phyloP scores from a whole-genome alignment of 1,140 invertebrate genomes.

The Calephelis virginiensis region DNA sequence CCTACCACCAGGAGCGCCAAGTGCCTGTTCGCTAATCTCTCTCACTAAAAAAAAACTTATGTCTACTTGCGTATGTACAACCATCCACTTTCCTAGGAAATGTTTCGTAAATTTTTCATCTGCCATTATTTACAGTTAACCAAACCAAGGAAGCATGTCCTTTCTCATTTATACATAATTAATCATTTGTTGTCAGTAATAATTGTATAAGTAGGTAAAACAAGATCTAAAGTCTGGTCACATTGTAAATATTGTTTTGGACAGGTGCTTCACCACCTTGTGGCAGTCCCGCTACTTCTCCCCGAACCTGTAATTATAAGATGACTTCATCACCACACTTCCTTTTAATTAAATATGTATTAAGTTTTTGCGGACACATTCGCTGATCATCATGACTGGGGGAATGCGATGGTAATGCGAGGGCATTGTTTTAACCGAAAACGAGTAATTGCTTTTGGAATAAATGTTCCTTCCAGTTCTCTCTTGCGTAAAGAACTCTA shows the following conservation, averaged over 20 bases:
- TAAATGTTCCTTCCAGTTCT: not conserved
- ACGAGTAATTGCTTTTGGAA: conserved; percentile 19
- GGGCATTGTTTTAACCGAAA: conserved; percentile 7
- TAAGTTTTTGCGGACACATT: conserved; percentile 17
- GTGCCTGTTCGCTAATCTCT: too few relatives aligned
- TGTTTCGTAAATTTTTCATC: too few relatives aligned
- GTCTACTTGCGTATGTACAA: too few relatives aligned
- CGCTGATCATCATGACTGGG: not conserved
- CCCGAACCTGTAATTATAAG: conserved; percentile 30
- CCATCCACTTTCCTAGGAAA: too few relatives aligned
- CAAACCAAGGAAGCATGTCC: too few relatives aligned
- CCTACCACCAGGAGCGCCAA: too few relatives aligned
- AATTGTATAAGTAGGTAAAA: too few relatives aligned
- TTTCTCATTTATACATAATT: too few relatives aligned
- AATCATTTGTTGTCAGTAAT: too few relatives aligned
- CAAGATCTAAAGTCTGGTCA: not conserved
- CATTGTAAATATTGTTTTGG: not conserved
- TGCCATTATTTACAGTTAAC: too few relatives aligned
- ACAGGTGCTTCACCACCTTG: conserved; percentile 13
- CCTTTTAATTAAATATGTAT: conserved; percentile 36
- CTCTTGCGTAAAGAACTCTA: too few relatives aligned
- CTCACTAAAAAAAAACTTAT: too few relatives aligned
- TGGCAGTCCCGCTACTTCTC: not conserved
- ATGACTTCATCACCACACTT: conserved; percentile 30
- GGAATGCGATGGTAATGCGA: conserved; percentile 4